phyloP scores from a whole-genome alignment of 2,888 invertebrate species.

The Cactoblastis cactorum region DNA sequence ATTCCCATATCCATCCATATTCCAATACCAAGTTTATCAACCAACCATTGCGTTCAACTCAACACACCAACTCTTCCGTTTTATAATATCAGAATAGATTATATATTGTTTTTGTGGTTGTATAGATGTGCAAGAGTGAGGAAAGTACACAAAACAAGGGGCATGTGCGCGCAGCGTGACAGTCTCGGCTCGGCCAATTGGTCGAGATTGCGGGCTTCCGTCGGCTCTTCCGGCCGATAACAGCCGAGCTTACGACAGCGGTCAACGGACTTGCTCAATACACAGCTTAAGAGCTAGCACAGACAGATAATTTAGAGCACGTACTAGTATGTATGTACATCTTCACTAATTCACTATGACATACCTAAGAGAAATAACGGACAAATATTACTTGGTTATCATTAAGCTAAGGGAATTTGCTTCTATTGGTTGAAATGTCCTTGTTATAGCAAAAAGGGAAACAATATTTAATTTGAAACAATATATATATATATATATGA shows the following conservation, averaged over 20 bases:
- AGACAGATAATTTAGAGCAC: background rate
- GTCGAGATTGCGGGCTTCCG: slow-evolving; percentile 77
- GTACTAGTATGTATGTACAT: background rate
- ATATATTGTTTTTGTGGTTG: background rate
- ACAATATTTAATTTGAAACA: too few relatives aligned
- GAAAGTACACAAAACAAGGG: slow-evolving; percentile 42
- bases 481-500: too few relatives aligned
- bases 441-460: too few relatives aligned
- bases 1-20: too few relatives aligned
- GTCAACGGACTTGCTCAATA: slow-evolving; percentile 61
- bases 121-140: slow-evolving; percentile 28
- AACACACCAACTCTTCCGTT: too few relatives aligned
- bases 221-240: slow-evolving; percentile 71
- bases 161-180: slow-evolving; percentile 71
- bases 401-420: too few relatives aligned
- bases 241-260: slow-evolving; percentile 53
- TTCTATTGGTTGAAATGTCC: too few relatives aligned
- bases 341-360: background rate
- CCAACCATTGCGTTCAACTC: too few relatives aligned
- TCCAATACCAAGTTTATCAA: too few relatives aligned
- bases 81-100: too few relatives aligned
- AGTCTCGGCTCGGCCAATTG: slow-evolving; percentile 68
- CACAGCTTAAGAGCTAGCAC: slow-evolving; percentile 19
- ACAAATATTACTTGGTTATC: too few relatives aligned
- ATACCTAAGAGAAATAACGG: too few relatives aligned